A percentile compares a stretch with the other conserved stretches of the same genome.
Conservation (phyloP, 2,888 invertebrate genomes). For the Pyrocoelia pectoralis region DNA sequence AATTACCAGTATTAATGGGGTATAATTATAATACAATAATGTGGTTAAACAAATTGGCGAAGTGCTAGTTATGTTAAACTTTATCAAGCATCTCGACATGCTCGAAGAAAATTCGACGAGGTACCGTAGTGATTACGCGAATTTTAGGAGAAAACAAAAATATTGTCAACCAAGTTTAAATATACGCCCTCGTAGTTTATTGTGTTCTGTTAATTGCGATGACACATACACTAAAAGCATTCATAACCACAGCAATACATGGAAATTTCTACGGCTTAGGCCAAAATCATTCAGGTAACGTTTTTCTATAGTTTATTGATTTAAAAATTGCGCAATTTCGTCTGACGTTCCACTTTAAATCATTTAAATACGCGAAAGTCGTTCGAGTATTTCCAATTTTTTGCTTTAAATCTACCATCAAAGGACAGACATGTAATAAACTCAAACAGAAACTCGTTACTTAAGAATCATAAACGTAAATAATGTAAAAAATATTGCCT, state of each 20-base stretch:
- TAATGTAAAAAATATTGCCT: too few species aligned
- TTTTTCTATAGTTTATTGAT: not conserved
- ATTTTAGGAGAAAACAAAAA: slow-evolving; percentile 50
- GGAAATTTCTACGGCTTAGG: slow-evolving; percentile 57
- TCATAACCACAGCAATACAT: slow-evolving; percentile 56
- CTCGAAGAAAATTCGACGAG: slow-evolving; percentile 44
- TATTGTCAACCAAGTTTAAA: slow-evolving; percentile 44
- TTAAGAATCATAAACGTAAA: too few species aligned
- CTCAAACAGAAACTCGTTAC: too few species aligned
- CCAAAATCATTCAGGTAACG: slow-evolving; percentile 56
- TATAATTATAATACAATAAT: not conserved
- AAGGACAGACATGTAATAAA: too few species aligned
- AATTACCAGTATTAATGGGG: not conserved
- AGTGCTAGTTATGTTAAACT: not conserved
- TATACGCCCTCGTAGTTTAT: slow-evolving; percentile 54
- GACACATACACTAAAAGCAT: slow-evolving; percentile 48
- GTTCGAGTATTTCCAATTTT: too few species aligned
- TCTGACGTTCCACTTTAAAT: too few species aligned
- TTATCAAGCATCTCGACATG: slow-evolving; percentile 33
- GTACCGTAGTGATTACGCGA: slow-evolving; percentile 45
- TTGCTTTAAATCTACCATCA: too few species aligned
- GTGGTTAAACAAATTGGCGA: not conserved
- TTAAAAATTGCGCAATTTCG: not conserved
- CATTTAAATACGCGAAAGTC: too few species aligned
- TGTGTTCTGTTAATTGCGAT: slow-evolving; percentile 51